phyloP scores from a whole-genome alignment of 2,888 invertebrate species.

The Oligia latruncula region DNA sequence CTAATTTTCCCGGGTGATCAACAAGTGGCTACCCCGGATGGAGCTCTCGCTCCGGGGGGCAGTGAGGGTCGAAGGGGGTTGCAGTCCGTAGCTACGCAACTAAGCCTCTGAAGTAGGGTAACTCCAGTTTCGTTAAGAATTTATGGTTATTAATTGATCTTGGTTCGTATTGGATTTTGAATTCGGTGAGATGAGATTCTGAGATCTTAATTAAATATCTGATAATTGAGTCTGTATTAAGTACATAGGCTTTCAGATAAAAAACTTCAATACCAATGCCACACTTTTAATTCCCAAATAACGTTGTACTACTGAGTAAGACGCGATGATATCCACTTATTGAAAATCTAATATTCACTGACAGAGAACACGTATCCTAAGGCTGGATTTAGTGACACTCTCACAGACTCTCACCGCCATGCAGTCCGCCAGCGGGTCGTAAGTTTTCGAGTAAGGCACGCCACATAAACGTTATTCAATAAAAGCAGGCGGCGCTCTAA shows the following conservation, averaged over 20 bases:
- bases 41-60: slow-evolving; percentile 52
- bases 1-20: slow-evolving; percentile 70
- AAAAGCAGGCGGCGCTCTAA: no score
- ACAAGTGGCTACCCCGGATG: slow-evolving; percentile 72
- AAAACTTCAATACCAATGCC: no score
- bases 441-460: no score
- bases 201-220: background rate
- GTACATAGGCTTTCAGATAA: background rate
- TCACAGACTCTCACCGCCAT: no score
- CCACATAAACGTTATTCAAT: no score
- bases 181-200: background rate
- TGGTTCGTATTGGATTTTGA: background rate
- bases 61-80: slow-evolving; percentile 35
- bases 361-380: no score
- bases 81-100: slow-evolving; percentile 67
- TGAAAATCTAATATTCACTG: no score
- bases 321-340: no score
- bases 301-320: no score
- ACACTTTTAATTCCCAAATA: no score
- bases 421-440: no score
- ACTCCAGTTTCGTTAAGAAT: slow-evolving; percentile 24
- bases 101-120: slow-evolving; percentile 56
- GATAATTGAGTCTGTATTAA: background rate
- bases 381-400: no score
- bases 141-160: slow-evolving; percentile 16